Evolutionary conservation across 23 tunicate genomes (phyloP), one percentile per base, ranked within the genome.

Genomic region (Diplosoma virens): DNA sequence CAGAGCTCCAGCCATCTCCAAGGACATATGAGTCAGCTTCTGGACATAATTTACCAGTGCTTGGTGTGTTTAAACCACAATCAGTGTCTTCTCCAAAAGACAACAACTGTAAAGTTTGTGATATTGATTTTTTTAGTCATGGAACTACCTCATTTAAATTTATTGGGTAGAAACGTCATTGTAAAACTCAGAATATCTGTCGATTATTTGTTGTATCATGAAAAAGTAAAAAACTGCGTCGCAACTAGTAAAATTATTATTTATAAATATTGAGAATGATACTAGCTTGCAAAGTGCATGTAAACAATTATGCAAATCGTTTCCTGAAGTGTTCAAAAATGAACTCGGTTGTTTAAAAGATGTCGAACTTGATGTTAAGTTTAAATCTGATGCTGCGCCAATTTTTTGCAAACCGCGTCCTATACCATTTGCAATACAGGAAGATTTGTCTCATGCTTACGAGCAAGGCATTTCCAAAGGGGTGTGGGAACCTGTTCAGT

Each of bases 361-460:
- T 59, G 34, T 31, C 36, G 81, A 77, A 33, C 81, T 77, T 35
- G 81, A 77, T 16, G 31, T 77, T 2, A 59, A 60, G 16, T 77
- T 77, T 59, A 58, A 59, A 58, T 17, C 55, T 5, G 81, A 60
- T 23, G 55, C 56, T 11, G 37, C 21, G 55, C 70, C 81, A 20
- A 77, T 59, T 28, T 77, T 58, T 58, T 77, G 81, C 33, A 77
- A 58, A 25, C 81, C 81, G 23, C 61, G 70, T 27, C 70, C 81
- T 20, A 71, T 77, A 29, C 81, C 81, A 6, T 58, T 58, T 33
- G 81, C 81, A 35, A 25, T 60, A 21, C 81, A 59, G 63, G 71
- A 77, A 16, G 81, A 77, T 35, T 24, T 77, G 7, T 16, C 61
- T 34, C 81, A 59, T 6, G 81, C 81, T 1, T 77, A 31, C 34